These are phyloP conservation scores for Drosophila sp. DNA, from an alignment of 1,140 invertebrate genomes.

Conservation along the genomic window DNA sequence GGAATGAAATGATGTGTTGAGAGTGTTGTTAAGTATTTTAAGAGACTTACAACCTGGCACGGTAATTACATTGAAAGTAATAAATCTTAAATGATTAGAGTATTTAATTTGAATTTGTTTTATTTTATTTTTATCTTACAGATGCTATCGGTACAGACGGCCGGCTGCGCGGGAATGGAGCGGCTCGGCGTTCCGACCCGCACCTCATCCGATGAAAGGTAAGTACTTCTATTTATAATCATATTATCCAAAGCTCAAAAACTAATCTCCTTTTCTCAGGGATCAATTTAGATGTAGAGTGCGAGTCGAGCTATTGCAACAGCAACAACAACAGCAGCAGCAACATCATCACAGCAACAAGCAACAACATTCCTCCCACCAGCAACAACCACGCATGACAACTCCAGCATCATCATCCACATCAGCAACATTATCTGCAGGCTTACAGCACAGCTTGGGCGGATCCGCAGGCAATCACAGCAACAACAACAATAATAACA, in stretches of 20 bases:
- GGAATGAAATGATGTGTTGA: background rate
- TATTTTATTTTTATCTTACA: slow-evolving; percentile 81
- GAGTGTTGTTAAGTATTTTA: no score
- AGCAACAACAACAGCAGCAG: slow-evolving; percentile 50
- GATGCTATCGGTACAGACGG: slow-evolving; percentile 88
- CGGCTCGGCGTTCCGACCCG: slow-evolving; percentile 86
- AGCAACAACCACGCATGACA: slow-evolving; percentile 74
- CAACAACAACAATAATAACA: slow-evolving; percentile 45
- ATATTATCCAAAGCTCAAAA: slow-evolving; percentile 5
- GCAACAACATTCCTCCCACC: slow-evolving; percentile 73
- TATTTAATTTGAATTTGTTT: background rate
- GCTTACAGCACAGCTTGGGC: slow-evolving; percentile 34
- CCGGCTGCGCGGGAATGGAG: slow-evolving; percentile 88
- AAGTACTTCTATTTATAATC: background rate
- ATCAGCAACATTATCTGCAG: slow-evolving; percentile 71
- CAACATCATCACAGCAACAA: slow-evolving; percentile 67
- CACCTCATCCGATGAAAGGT: slow-evolving; percentile 82
- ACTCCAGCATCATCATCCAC: slow-evolving; percentile 49
- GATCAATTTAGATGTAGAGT: slow-evolving; percentile 82
- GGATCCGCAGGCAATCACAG: slow-evolving; percentile 32
- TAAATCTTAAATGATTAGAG: background rate
- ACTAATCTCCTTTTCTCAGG: slow-evolving; percentile 32
- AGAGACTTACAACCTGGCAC: background rate
- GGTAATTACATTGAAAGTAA: background rate
- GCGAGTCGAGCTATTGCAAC: slow-evolving; percentile 72